Evolutionary conservation across 1,140 invertebrate species (phyloP).

Genomic region (Geopemphigus sp.): DNA sequence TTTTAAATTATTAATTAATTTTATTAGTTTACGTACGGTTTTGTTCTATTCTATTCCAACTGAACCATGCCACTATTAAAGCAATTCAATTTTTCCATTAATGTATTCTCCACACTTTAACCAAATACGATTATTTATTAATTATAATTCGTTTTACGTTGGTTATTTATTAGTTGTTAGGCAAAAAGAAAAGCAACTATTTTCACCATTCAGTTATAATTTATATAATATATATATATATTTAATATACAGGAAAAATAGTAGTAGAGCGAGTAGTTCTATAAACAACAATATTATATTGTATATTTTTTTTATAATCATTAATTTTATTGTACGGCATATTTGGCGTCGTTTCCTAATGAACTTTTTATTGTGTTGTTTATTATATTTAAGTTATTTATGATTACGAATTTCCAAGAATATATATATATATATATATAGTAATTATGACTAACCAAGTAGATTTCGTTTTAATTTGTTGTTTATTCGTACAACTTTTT

Average conservation of each 20-base stretch:
- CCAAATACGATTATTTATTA: not conserved
- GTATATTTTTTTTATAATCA: conserved; percentile 21
- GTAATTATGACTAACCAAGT: not conserved
- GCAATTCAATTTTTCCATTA: conserved; percentile 8
- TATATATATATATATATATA: not conserved
- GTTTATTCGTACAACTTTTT: not conserved
- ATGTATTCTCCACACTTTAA: not conserved
- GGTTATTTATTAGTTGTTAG: conserved; percentile 14
- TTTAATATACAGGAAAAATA: not conserved
- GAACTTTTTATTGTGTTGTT: not conserved
- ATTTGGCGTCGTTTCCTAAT: not conserved
- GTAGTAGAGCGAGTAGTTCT: not conserved
- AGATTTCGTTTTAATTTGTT: not conserved
- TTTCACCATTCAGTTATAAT: not conserved
- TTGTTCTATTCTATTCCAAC: conserved; percentile 1
- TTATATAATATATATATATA: not conserved
- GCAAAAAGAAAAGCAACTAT: not conserved
- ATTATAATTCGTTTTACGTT: not conserved
- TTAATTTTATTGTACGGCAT: not conserved
- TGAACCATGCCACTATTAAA: not conserved
- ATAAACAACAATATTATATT: not conserved
- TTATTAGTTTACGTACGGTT: not conserved
- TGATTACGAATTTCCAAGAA: not conserved
- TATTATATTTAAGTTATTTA: conserved; percentile 2
- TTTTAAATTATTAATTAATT: not conserved